These are phyloP conservation scores for Pseudorasbora parva DNA, from an alignment of 2,113 vertebrate genomes.

Conservation along the genomic window DNA sequence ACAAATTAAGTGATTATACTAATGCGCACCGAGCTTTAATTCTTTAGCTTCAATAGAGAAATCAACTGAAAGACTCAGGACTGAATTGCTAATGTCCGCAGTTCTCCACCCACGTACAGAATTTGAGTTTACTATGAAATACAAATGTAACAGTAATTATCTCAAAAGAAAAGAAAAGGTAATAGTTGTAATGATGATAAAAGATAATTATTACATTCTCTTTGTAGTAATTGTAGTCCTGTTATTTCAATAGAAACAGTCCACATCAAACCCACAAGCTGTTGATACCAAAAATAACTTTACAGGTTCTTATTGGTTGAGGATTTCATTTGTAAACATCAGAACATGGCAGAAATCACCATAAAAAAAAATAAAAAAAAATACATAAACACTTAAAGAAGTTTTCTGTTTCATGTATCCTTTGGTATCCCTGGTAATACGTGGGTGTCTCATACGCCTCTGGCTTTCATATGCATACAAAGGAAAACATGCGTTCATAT, in stretches of 20 bases:
- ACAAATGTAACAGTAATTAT: neutral
- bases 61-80: neutral
- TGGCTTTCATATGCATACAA: constrained; percentile 29
- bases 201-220: neutral
- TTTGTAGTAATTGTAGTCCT: neutral
- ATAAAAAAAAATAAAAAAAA: neutral
- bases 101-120: neutral
- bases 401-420: neutral
- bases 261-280: neutral
- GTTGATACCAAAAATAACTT: neutral
- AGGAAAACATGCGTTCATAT: neutral
- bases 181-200: neutral
- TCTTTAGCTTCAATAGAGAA: neutral
- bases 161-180: neutral
- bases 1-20: neutral
- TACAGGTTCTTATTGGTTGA: neutral
- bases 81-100: neutral
- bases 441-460: neutral
- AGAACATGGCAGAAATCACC: neutral
- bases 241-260: neutral
- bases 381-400: neutral
- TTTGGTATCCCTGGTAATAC: constrained; percentile 39
- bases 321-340: constrained; percentile 15
- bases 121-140: neutral
- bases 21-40: neutral